Evolutionary conservation across 2,888 invertebrate genomes (phyloP).

Genomic region (Coelogynopora nodosa): DNA sequence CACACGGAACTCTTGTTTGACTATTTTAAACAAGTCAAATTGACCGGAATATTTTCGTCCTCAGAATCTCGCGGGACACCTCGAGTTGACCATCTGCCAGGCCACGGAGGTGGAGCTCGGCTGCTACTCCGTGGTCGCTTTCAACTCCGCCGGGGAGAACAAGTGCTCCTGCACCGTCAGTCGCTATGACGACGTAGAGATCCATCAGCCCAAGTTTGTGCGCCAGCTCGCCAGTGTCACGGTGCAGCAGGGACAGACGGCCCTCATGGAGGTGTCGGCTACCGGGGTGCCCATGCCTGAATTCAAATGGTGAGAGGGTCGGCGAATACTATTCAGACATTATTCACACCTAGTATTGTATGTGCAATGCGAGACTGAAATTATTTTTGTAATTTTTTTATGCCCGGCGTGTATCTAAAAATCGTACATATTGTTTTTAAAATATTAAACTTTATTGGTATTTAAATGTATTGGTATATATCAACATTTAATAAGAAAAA

Average conservation of each 20-base stretch:
- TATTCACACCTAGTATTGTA: no score
- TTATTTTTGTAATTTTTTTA: no score
- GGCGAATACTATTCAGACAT: no score
- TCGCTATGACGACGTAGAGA: not conserved
- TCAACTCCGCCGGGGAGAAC: conserved; percentile 40
- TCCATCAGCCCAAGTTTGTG: conserved; percentile 38
- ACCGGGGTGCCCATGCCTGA: conserved; percentile 38
- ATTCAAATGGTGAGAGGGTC: conserved; percentile 43
- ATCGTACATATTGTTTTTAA: no score
- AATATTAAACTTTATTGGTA: no score
- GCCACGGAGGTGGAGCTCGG: conserved; percentile 40
- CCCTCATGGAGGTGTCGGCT: conserved; percentile 36
- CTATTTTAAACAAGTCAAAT: not conserved
- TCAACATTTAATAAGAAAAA: no score
- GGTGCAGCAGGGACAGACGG: conserved; percentile 4
- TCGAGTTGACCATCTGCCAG: conserved; percentile 36
- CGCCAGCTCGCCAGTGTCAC: conserved; percentile 19
- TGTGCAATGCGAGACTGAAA: no score
- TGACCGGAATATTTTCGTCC: no score
- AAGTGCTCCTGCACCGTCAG: conserved; percentile 36
- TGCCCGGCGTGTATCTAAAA: no score
- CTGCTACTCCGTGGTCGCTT: conserved; percentile 43
- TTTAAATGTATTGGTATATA: no score
- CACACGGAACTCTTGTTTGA: not conserved
- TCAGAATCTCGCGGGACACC: conserved; percentile 39